These are phyloP conservation scores for Rhopalosiphum nymphaeae DNA, from an alignment of 2,888 invertebrate species.

Conservation along the genomic window DNA sequence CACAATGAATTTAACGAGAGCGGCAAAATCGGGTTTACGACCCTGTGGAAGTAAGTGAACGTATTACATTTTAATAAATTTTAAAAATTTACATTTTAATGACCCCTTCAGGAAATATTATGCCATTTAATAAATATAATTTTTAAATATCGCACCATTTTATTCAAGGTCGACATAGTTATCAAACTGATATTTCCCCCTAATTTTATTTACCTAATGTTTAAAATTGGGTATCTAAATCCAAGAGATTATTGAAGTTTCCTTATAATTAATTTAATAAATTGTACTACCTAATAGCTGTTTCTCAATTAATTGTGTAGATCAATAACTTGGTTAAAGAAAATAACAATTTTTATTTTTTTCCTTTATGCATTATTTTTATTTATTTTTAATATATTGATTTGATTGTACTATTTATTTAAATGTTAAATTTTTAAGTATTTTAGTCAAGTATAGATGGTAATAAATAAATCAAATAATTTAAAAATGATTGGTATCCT, in stretches of 20 bases:
- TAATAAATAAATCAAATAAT: background rate
- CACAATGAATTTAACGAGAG: constrained; percentile 55
- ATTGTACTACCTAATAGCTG: background rate
- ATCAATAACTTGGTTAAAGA: background rate
- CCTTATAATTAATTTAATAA: background rate
- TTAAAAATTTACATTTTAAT: background rate
- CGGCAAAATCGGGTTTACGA: constrained; percentile 26
- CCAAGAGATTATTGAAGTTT: background rate
- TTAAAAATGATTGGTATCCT: background rate
- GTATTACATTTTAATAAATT: background rate
- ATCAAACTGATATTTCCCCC: background rate
- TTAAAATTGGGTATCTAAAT: background rate
- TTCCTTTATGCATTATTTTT: background rate
- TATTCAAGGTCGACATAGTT: constrained; percentile 28
- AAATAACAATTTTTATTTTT: background rate
- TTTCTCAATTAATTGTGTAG: background rate
- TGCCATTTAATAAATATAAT: background rate
- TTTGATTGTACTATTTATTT: background rate
- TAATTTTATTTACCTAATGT: background rate
- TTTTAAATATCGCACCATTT: background rate
- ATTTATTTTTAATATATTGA: background rate
- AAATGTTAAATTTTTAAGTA: background rate
- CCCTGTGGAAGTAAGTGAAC: constrained; percentile 26
- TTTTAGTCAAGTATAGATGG: background rate
- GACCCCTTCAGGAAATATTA: background rate